Base-by-base conservation (phyloP, 1,140 invertebrate genomes). In the Aphis craccivora region DNA sequence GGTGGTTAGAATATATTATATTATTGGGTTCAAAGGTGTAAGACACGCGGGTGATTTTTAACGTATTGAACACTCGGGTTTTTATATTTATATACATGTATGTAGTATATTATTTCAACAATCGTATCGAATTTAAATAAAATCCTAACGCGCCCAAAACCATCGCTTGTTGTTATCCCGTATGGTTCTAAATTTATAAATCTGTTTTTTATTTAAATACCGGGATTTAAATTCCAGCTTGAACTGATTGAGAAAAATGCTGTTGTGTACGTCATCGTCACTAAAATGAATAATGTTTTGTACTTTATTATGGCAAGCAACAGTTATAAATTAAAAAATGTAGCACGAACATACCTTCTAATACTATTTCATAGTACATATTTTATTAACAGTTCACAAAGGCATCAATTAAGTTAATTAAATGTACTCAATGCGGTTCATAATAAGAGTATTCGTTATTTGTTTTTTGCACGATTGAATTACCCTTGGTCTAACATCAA, bases 1-100 rank as follows among this genome's bases (percentile, higher is more conserved):
- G 86, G 86, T 5, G 25, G 45, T 87, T 20, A 20, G 43, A 86
- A 86, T 25, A 84, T 37, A 43, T n/a, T 37, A 43, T n/a, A 48
- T 87, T 87, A 88, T 35, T 53, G 51, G 35, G 88, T 90, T 90
- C 88, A 55, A 90, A 90, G 35, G 88, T 90, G 88, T 55, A 22
- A 90, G 40, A 90, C 51, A 23, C 51, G 88, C 22, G 48, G 87
- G 9, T 18, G 40, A 86, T 86, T 45, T 86, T n/a, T 45, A 86
- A 25, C 40, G 25, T 18, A 45, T 30, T 14, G 40, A 43, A 43
- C 40, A 86, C 11, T 76, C 25, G 84, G 45, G 7, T 40, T 43
- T 67, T 53, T 11, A 25, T 18, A 37, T 25, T 35, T 81, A 81
- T 81, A 81, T 5, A 40, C 37, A 37, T 20, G 37, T 35, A 40